Evolutionary conservation across 2,797 vertebrate species (phyloP).

Genomic region (Gobio occitaniae): DNA sequence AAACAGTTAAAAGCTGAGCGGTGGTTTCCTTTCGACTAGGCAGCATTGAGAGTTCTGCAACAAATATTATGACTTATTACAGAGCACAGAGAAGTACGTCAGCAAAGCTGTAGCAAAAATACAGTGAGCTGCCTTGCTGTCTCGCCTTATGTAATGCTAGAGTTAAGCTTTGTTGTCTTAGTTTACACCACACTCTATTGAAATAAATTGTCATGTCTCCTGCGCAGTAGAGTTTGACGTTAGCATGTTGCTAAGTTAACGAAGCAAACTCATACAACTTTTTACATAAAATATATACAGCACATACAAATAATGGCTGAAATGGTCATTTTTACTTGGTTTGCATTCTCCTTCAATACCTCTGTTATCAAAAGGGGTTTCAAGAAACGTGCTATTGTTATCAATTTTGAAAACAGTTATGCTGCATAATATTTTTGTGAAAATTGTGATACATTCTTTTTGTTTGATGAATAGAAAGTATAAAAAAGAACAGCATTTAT

Average conservation of each 20-base stretch:
- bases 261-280: background rate
- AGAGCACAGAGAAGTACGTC: background rate
- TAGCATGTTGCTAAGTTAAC: background rate
- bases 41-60: background rate
- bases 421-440: background rate
- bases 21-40: slow-evolving; percentile 4
- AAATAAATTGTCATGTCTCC: background rate
- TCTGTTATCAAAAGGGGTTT: too few species aligned
- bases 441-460: background rate
- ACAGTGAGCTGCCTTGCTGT: background rate
- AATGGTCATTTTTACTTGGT: background rate
- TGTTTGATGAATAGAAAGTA: background rate
- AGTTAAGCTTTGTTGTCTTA: background rate
- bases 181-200: background rate
- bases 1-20: slow-evolving; percentile 6
- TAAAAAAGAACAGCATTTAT: background rate
- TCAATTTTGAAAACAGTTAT: background rate
- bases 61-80: slow-evolving; percentile 18
- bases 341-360: background rate
- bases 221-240: background rate
- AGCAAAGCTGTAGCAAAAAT: background rate
- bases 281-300: background rate
- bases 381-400: background rate
- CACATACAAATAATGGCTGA: background rate
- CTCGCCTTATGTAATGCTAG: background rate